These are phyloP conservation scores for Furcula furcula DNA, from an alignment of 2,888 invertebrate species.

Conservation along the genomic window DNA sequence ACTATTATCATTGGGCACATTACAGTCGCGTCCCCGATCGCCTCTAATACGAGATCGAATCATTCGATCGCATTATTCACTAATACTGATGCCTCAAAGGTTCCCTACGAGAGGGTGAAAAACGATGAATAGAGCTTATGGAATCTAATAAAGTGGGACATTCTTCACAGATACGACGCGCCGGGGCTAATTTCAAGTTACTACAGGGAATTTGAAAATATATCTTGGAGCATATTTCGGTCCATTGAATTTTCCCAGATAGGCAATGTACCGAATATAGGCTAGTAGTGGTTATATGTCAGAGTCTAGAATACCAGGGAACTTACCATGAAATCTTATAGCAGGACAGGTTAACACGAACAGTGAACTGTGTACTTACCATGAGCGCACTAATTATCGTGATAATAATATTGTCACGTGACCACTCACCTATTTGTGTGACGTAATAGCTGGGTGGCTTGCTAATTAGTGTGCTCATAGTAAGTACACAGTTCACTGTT, in stretches of 20 bases:
- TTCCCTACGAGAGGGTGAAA: constrained; percentile 62
- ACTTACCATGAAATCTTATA: too few relatives aligned
- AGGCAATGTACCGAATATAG: background rate
- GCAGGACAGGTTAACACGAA: too few relatives aligned
- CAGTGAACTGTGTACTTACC: too few relatives aligned
- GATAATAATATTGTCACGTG: too few relatives aligned
- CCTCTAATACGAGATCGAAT: constrained; percentile 70
- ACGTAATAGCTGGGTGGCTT: too few relatives aligned
- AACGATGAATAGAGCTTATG: constrained; percentile 75
- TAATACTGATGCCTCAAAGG: constrained; percentile 72
- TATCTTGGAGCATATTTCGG: background rate
- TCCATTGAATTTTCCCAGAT: background rate
- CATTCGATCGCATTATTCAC: constrained; percentile 74
- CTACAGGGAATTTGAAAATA: constrained; percentile 16
- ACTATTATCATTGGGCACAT: constrained; percentile 71
- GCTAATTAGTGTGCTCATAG: too few relatives aligned
- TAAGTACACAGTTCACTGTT: too few relatives aligned
- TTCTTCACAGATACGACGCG: constrained; percentile 56
- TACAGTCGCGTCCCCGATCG: constrained; percentile 48
- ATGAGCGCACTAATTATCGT: too few relatives aligned
- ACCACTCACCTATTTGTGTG: too few relatives aligned
- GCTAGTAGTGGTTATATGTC: too few relatives aligned
- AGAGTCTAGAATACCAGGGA: too few relatives aligned
- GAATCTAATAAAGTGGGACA: constrained; percentile 78
- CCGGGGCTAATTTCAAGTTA: constrained; percentile 57